These are phyloP conservation scores for Vulpes ferrilata DNA, from an alignment of 2,113 vertebrate species.

Conservation along the genomic window DNA sequence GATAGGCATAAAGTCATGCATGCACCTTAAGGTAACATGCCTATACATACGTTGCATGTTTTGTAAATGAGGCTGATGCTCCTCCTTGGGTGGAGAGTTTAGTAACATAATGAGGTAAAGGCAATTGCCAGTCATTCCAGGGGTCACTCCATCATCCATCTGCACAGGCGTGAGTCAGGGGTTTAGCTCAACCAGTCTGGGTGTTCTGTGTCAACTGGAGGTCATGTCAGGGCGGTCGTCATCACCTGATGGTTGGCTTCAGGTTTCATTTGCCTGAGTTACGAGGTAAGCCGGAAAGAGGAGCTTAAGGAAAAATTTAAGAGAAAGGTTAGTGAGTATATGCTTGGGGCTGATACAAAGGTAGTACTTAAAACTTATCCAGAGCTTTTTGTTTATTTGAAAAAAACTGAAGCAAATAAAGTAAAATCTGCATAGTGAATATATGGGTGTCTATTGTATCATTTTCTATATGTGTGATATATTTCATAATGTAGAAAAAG, in stretches of 20 bases:
- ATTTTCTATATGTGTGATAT: conserved; percentile 20
- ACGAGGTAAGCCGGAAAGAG: not conserved
- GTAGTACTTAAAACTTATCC: not conserved
- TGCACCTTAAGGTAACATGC: not conserved
- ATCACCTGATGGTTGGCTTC: not conserved
- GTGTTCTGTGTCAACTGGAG: not conserved
- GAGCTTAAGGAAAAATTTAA: not conserved
- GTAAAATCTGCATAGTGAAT: conserved; percentile 2
- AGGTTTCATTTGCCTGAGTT: not conserved
- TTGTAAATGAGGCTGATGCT: not conserved
- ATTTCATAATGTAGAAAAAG: not conserved
- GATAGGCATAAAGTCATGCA: not conserved
- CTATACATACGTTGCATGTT: not conserved
- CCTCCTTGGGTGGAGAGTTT: not conserved
- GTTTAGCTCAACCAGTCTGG: not conserved
- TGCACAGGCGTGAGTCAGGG: not conserved
- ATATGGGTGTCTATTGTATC: not conserved
- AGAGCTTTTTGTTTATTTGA: conserved; percentile 12
- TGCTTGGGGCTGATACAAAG: not conserved
- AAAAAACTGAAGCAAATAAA: not conserved
- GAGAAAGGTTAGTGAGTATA: not conserved
- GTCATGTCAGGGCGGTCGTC: not conserved
- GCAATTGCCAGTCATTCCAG: not conserved
- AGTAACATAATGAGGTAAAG: not conserved
- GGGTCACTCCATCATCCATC: not conserved